phyloP scores from a whole-genome alignment of 2,888 invertebrate species.

The Limnephilus rhombicus region DNA sequence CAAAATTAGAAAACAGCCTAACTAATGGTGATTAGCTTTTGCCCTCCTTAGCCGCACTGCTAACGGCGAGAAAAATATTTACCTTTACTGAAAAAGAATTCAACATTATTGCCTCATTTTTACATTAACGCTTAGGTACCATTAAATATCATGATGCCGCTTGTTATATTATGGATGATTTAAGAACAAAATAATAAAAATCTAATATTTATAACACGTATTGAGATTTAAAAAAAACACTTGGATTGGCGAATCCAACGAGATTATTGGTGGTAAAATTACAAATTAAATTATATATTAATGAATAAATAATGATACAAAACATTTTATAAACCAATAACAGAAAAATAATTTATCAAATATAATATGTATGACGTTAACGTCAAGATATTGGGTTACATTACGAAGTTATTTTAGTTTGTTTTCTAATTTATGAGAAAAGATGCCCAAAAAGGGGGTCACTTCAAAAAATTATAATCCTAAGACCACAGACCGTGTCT shows the following conservation, averaged over 20 bases:
- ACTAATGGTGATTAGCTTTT: slow-evolving; percentile 26
- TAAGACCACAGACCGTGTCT: neutral
- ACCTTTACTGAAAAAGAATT: neutral
- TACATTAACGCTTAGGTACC: neutral
- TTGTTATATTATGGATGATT: neutral
- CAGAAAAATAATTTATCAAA: too few species aligned
- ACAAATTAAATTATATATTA: too few species aligned
- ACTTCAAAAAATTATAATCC: neutral
- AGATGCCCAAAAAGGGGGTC: too few species aligned
- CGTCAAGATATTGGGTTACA: neutral
- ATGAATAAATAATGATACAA: too few species aligned
- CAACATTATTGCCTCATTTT: neutral
- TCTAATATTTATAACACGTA: too few species aligned
- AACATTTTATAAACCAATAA: too few species aligned
- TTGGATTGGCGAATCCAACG: too few species aligned
- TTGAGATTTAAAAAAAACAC: too few species aligned
- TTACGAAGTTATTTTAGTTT: neutral
- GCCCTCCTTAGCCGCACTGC: neutral
- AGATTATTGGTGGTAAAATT: too few species aligned
- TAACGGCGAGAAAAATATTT: neutral
- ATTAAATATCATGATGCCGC: neutral
- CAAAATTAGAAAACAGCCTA: slow-evolving; percentile 9
- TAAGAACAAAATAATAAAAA: neutral
- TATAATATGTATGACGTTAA: too few species aligned
- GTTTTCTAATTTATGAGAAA: neutral